Conservation (phyloP, 2,797 vertebrate species). For the Orestias chungarensis region DNA sequence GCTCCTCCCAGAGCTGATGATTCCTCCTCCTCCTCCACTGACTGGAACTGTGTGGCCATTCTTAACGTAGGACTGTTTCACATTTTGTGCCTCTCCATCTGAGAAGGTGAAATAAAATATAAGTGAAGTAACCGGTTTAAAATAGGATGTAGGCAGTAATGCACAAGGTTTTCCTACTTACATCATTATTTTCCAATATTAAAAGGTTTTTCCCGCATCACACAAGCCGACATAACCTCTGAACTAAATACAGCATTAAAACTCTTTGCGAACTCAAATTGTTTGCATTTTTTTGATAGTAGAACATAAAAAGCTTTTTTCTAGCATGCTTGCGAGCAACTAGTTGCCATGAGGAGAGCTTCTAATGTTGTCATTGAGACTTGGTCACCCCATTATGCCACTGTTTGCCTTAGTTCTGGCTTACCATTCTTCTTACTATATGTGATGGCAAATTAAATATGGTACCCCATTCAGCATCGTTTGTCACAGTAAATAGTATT, state of each 20-base stretch:
- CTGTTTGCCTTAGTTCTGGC: not conserved
- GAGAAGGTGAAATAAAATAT: slow-evolving; percentile 23
- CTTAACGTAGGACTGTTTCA: slow-evolving; percentile 83
- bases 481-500: no score
- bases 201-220: not conserved
- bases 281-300: not conserved
- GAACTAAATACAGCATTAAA: not conserved
- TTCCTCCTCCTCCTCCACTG: slow-evolving; percentile 51
- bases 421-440: not conserved
- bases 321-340: not conserved
- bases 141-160: not conserved
- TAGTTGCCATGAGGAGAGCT: not conserved
- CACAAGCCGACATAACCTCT: not conserved
- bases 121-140: not conserved
- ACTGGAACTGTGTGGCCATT: slow-evolving; percentile 92
- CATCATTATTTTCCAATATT: not conserved
- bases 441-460: not conserved
- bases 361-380: not conserved
- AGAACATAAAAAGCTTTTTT: not conserved
- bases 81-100: slow-evolving; percentile 81
- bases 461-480: no score
- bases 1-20: slow-evolving; percentile 53
- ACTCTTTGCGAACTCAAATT: not conserved
- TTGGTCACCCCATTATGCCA: not conserved
- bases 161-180: not conserved